phyloP scores from a whole-genome alignment of 1,140 invertebrate genomes.

The Calliopsis andreniformis region DNA sequence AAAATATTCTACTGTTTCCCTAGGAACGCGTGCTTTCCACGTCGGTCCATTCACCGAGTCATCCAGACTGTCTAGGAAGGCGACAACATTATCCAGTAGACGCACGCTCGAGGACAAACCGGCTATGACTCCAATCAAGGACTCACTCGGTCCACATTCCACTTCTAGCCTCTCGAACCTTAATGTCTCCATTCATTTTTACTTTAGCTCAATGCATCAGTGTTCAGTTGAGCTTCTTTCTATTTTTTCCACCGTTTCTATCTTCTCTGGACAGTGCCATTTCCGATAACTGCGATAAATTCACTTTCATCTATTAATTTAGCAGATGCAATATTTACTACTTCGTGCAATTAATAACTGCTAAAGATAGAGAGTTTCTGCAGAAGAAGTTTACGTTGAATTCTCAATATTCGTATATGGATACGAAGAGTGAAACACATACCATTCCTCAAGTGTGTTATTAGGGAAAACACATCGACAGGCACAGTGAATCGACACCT shows the following conservation, averaged over 20 bases:
- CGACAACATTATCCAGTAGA: slow-evolving; percentile 26
- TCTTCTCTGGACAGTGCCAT: too few relatives aligned
- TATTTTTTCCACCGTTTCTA: neutral
- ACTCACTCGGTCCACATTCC: slow-evolving; percentile 78
- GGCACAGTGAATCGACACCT: slow-evolving; percentile 64
- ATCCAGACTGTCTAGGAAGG: neutral
- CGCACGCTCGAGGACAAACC: slow-evolving; percentile 60
- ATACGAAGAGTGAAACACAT: neutral
- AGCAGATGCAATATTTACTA: too few relatives aligned
- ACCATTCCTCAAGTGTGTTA: slow-evolving; percentile 37
- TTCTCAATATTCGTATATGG: neutral
- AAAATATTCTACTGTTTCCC: too few relatives aligned
- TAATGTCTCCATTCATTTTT: slow-evolving; percentile 64
- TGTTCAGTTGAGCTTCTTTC: neutral
- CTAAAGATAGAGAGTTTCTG: too few relatives aligned
- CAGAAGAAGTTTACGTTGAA: too few relatives aligned
- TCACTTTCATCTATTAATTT: too few relatives aligned
- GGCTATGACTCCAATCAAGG: slow-evolving; percentile 74
- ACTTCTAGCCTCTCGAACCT: slow-evolving; percentile 73
- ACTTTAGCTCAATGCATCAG: neutral
- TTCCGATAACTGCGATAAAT: too few relatives aligned
- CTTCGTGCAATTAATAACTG: too few relatives aligned
- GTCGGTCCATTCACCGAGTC: neutral
- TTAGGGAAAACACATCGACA: slow-evolving; percentile 64
- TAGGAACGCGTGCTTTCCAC: neutral